phyloP scores from a whole-genome alignment of 1,140 invertebrate genomes.

The Drosophila kikkawai region DNA sequence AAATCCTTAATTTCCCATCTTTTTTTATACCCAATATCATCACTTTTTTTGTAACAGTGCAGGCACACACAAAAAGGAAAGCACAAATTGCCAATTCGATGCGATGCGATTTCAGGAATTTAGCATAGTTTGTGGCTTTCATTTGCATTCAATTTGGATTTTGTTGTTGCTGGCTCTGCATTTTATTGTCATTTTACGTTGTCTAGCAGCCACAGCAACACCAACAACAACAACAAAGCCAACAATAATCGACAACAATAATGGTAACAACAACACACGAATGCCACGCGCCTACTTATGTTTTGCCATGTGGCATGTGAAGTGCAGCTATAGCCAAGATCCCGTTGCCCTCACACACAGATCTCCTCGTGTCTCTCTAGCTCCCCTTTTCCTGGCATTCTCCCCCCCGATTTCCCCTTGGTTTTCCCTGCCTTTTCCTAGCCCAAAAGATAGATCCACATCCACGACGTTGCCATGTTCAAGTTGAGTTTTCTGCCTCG shows the following conservation, averaged over 20 bases:
- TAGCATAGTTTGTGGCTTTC: constrained; percentile 84
- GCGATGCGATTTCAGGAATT: constrained; percentile 82
- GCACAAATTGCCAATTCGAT: constrained; percentile 82
- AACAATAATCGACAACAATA: constrained; percentile 82
- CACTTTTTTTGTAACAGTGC: background rate
- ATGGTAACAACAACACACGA: constrained; percentile 83
- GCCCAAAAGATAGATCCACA: constrained; percentile 68
- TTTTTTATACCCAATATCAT: background rate
- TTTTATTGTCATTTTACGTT: constrained; percentile 83
- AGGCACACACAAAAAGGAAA: constrained; percentile 68
- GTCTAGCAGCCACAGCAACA: constrained; percentile 49
- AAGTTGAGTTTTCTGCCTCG: constrained; percentile 56
- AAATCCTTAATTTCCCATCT: too few species aligned
- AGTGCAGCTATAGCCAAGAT: constrained; percentile 64
- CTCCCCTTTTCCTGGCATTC: background rate
- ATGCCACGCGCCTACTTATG: constrained; percentile 84
- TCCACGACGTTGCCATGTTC: constrained; percentile 49
- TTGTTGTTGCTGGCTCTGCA: constrained; percentile 60
- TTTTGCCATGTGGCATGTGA: constrained; percentile 81
- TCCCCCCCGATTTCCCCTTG: background rate
- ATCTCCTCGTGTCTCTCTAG: background rate
- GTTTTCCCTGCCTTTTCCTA: constrained; percentile 27
- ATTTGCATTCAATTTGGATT: constrained; percentile 85
- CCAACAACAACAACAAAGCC: constrained; percentile 45
- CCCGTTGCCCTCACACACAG: constrained; percentile 56